A percentile compares a stretch with the other conserved stretches of the same genome.
These are phyloP conservation scores for Drosophila miranda DNA, from an alignment of 1,140 invertebrate genomes.

Conservation along the genomic window DNA sequence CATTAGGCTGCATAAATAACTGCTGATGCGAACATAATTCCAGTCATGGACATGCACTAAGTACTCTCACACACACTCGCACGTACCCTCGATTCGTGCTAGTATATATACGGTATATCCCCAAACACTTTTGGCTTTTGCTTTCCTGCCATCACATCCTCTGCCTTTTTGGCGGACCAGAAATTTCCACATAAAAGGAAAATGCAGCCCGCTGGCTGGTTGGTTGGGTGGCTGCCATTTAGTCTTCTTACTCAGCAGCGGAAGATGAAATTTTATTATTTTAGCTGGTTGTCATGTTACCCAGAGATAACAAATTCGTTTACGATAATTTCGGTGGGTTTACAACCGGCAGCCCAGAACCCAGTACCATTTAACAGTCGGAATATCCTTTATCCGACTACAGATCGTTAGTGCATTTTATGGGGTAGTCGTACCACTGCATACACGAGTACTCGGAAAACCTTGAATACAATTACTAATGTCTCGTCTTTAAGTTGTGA, in stretches of 20 bases:
- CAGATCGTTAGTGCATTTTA: conserved; percentile 40
- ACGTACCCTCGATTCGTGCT: not conserved
- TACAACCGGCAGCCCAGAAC: conserved; percentile 18
- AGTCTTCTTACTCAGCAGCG: not conserved
- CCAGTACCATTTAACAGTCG: conserved; percentile 7
- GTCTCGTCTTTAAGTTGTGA: too few species aligned
- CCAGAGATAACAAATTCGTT: conserved; percentile 51
- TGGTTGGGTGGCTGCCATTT: not conserved
- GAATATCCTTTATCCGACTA: conserved; percentile 5
- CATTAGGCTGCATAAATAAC: conserved; percentile 59
- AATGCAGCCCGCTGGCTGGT: conserved; percentile 17
- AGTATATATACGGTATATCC: too few species aligned
- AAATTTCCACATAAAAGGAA: conserved; percentile 26
- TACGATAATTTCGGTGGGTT: conserved; percentile 55
- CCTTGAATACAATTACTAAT: too few species aligned
- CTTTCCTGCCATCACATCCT: conserved; percentile 8
- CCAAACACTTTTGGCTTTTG: conserved; percentile 38
- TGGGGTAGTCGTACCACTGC: conserved; percentile 11
- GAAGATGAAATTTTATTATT: conserved; percentile 41
- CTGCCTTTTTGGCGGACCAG: conserved; percentile 3
- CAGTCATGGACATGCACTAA: conserved; percentile 31
- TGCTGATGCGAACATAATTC: conserved; percentile 51
- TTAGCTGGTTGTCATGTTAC: conserved; percentile 50
- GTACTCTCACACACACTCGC: conserved; percentile 13
- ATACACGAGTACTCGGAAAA: not conserved